phyloP scores from a whole-genome alignment of 2,888 invertebrate species.

The Gari tellinella region DNA sequence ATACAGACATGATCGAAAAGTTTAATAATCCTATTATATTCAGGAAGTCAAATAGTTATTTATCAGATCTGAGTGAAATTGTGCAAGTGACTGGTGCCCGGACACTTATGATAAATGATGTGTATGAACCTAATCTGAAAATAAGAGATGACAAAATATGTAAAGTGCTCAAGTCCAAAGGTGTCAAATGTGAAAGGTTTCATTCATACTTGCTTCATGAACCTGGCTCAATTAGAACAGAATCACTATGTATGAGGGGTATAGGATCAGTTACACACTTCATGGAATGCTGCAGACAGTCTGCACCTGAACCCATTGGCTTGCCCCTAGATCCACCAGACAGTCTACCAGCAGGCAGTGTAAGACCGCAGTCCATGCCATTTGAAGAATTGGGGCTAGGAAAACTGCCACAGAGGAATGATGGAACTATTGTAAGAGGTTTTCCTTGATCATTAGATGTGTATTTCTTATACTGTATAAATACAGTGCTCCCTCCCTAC shows the following conservation, averaged over 20 bases:
- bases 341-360: conserved; percentile 37
- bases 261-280: conserved; percentile 70
- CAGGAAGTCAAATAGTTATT: conserved; percentile 51
- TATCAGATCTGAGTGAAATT: conserved; percentile 42
- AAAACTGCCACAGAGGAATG: conserved; percentile 64
- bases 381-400: conserved; percentile 58
- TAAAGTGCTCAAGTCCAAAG: conserved; percentile 41
- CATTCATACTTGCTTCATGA: conserved; percentile 68
- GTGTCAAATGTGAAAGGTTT: conserved; percentile 56
- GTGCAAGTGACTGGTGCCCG: conserved; percentile 57
- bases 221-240: conserved; percentile 64
- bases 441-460: too few species aligned
- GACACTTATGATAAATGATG: conserved; percentile 61
- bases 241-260: conserved; percentile 65
- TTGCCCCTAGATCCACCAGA: conserved; percentile 61
- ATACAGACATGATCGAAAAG: conserved; percentile 42
- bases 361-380: conserved; percentile 34
- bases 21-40: conserved; percentile 61
- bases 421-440: conserved; percentile 64
- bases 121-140: conserved; percentile 68
- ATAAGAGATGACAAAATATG: conserved; percentile 66
- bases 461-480: too few species aligned
- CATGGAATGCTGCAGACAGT: conserved; percentile 68
- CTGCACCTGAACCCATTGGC: conserved; percentile 60
- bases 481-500: too few species aligned